Conservation (phyloP, 2,888 invertebrate species). For the Endotricha flammealis region DNA sequence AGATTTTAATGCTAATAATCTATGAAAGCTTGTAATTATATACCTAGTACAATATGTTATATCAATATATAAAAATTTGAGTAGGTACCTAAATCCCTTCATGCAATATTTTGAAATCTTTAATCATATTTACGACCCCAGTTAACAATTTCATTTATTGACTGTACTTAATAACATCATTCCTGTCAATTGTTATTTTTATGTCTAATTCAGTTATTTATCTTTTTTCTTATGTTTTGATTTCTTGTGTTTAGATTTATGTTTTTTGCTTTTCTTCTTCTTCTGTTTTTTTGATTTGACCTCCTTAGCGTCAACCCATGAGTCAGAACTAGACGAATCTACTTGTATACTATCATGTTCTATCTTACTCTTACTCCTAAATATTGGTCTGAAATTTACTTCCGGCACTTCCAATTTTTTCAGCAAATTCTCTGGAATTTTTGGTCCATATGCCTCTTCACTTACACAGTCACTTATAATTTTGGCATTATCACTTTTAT, state of each 20-base stretch:
- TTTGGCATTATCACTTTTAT: too few relatives aligned
- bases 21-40: too few relatives aligned
- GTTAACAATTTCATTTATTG: too few relatives aligned
- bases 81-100: too few relatives aligned
- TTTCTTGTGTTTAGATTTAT: conserved; percentile 62
- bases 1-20: too few relatives aligned
- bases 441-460: conserved; percentile 76
- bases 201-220: conserved; percentile 27
- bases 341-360: conserved; percentile 29
- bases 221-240: conserved; percentile 64
- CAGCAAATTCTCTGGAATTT: conserved; percentile 70
- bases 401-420: conserved; percentile 33
- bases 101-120: too few relatives aligned
- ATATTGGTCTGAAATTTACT: conserved; percentile 33
- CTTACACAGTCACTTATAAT: conserved; percentile 15
- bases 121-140: too few relatives aligned
- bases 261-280: conserved; percentile 68
- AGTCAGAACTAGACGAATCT: conserved; percentile 56
- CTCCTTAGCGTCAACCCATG: conserved; percentile 72
- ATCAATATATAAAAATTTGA: too few relatives aligned
- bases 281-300: conserved; percentile 58
- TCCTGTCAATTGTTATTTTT: too few relatives aligned
- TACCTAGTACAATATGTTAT: too few relatives aligned
- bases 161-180: too few relatives aligned
- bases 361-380: conserved; percentile 29